These are phyloP conservation scores for Gephyroberyx darwinii DNA, from an alignment of 2,797 vertebrate species.

Conservation along the genomic window DNA sequence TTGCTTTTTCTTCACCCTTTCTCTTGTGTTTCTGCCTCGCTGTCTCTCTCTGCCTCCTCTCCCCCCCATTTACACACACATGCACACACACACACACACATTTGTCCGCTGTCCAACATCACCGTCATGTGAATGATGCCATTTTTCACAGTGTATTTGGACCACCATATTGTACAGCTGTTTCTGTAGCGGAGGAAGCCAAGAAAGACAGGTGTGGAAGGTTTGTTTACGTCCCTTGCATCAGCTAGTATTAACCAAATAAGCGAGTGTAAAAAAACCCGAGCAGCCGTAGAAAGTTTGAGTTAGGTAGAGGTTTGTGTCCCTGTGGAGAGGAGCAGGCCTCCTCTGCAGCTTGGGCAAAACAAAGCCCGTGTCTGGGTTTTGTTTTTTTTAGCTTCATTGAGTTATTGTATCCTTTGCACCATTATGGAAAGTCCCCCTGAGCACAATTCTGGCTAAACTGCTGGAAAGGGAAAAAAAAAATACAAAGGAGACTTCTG, in stretches of 20 bases:
- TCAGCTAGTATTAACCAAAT: conserved; percentile 58
- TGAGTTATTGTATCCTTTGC: conserved; percentile 16
- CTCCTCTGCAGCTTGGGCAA: not conserved
- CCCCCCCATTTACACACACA: not conserved
- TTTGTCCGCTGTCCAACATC: conserved; percentile 2
- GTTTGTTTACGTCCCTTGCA: conserved; percentile 13
- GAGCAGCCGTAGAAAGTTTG: not conserved
- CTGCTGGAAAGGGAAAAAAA: not conserved
- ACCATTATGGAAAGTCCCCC: not conserved
- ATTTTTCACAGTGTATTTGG: conserved; percentile 32
- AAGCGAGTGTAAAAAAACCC: conserved; percentile 10
- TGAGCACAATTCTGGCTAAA: conserved; percentile 3
- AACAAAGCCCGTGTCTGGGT: not conserved
- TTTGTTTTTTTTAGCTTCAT: not conserved
- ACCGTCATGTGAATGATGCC: conserved; percentile 26
- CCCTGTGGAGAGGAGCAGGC: not conserved
- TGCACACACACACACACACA: not conserved
- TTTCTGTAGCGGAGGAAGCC: conserved; percentile 13
- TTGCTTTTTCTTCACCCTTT: not conserved
- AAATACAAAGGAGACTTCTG: not conserved
- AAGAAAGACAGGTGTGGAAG: conserved; percentile 50
- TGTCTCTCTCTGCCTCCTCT: not conserved
- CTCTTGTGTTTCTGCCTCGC: not conserved
- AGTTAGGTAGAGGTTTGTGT: conserved; percentile 18
- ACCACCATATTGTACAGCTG: conserved; percentile 35